phyloP scores from a whole-genome alignment of 92 coral and sea anemone genomes.

The Porites rus region DNA sequence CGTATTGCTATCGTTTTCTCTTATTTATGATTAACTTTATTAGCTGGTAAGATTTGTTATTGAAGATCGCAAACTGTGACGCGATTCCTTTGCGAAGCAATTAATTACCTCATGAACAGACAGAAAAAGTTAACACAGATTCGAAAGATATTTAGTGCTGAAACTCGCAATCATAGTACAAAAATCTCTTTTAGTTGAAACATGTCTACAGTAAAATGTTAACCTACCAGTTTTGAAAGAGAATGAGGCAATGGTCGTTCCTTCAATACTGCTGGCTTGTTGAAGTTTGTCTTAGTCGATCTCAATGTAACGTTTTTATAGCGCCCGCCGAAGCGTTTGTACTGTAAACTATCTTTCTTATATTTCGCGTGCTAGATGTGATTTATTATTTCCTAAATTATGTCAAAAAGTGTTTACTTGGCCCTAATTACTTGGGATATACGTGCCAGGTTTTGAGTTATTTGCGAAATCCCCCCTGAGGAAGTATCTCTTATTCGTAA shows the following conservation, averaged over 20 bases:
- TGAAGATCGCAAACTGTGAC: no score
- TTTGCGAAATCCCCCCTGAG: conserved; percentile 19
- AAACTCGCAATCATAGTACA: no score
- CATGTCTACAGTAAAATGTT: background rate
- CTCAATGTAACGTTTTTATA: conserved; percentile 11
- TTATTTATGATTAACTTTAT: no score
- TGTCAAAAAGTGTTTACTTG: conserved; percentile 36
- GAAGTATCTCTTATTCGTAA: conserved; percentile 11
- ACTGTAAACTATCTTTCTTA: conserved; percentile 24
- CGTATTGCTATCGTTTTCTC: no score
- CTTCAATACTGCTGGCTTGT: background rate
- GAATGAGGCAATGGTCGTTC: background rate
- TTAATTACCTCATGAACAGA: no score
- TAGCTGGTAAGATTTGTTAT: no score
- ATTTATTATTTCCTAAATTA: conserved; percentile 32
- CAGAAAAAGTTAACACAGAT: no score
- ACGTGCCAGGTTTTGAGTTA: conserved; percentile 4
- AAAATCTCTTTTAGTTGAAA: no score
- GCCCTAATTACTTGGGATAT: conserved; percentile 14
- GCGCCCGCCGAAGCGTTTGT: conserved; percentile 21
- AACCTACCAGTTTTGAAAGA: background rate
- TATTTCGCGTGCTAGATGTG: conserved; percentile 10
- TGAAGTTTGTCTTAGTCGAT: background rate
- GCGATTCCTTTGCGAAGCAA: no score
- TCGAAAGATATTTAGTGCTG: no score